Base-by-base conservation (phyloP, 2,888 invertebrate genomes). In the Lomographa bimaculata region DNA sequence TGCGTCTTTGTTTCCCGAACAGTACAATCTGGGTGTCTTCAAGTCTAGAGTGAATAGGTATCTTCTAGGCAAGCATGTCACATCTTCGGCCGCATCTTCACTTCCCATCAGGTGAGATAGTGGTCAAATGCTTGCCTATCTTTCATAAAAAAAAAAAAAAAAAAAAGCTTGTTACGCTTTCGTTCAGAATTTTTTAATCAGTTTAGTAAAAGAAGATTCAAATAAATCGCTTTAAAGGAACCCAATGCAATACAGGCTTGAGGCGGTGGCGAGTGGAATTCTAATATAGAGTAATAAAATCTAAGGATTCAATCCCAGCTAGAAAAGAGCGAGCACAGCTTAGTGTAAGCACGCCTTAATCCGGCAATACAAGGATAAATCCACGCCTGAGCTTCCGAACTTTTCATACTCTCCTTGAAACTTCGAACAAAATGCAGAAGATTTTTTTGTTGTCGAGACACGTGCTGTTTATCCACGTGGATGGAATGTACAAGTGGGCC, bases 301-400 rank as follows among this genome's bases (percentile, higher is more conserved):
- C 64, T 62, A 60, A 71, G 67, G 60, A 67, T 71, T 70, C 71
- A 70, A 71, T 72, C 65, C 49, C 41, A 60, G 51, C 41, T 49
- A 48, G 58, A 57, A 61, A 50, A 52, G n/a, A n/a, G 55, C 51
- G 57, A 57, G 51, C 46, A 52, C 46, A 58, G 70, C 65, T 73
- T 71, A 67, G 52, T 52, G 57, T 53, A 42, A 51, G 57, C 54
- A 62, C 43, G 41, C 50, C 54, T 54, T 71, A 71, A 76, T 71
- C 75, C 64, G 37, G 57, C 59, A 68, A 69, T 72, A 68, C 60
- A 61, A 61, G 54, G 57, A 57, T 59, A 67, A n/a, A n/a, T n/a
- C n/a, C n/a, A n/a, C n/a, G 36, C 53, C 57, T 29, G 52, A 57
- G 56, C 54, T 60, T 57, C 43, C 37, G 59, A 61, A 71, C 60